Conservation (phyloP, 2,797 vertebrate genomes). For the Sylvia borin region DNA sequence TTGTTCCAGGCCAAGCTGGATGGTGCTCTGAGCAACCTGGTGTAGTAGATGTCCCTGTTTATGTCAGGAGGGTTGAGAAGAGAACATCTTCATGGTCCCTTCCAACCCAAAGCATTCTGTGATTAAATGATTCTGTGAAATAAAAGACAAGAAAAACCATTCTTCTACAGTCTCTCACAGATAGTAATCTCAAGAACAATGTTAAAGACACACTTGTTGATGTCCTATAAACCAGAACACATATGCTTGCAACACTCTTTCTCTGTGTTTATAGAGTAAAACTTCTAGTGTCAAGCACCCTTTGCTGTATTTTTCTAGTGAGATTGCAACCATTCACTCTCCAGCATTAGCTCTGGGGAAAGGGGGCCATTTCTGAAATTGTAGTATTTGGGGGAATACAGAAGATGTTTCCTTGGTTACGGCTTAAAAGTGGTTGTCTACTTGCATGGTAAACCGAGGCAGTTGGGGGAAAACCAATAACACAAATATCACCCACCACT, state of each 20-base stretch:
- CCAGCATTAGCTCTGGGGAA: background rate
- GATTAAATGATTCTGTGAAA: background rate
- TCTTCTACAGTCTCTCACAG: background rate
- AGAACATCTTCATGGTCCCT: background rate
- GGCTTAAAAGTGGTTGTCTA: background rate
- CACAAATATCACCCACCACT: background rate
- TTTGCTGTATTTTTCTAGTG: background rate
- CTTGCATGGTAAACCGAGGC: background rate
- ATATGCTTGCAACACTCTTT: background rate
- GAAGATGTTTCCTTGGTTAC: background rate
- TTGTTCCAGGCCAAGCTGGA: background rate
- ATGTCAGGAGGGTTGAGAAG: background rate
- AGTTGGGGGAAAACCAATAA: background rate
- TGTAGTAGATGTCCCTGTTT: too few relatives aligned
- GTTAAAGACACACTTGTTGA: background rate
- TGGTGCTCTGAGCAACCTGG: background rate
- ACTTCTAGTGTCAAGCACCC: background rate
- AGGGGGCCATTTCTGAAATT: background rate
- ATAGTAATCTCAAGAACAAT: background rate
- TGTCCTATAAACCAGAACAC: background rate
- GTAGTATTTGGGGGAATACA: background rate
- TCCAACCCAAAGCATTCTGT: background rate
- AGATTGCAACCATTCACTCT: background rate
- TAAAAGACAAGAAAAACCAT: background rate
- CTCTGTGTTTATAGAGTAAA: background rate